Evolutionary conservation across 2,888 invertebrate species (phyloP).

Genomic region (Sisyra terminalis): DNA sequence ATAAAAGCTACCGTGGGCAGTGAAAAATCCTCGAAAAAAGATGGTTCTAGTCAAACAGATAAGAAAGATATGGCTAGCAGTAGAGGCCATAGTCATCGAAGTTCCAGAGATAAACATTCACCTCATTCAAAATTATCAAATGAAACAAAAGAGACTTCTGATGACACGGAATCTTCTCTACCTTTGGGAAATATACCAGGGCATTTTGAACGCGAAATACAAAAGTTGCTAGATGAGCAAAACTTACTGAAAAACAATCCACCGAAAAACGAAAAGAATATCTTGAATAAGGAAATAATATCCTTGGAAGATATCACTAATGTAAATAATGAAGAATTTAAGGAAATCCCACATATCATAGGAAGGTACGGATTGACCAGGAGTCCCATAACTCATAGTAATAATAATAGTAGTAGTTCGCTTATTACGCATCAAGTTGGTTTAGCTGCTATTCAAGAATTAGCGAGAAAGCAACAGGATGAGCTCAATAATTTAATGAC

Average conservation of each 20-base stretch:
- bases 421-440: constrained; percentile 47
- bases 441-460: constrained; percentile 59
- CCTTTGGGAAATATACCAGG: constrained; percentile 23
- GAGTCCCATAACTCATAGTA: constrained; percentile 24
- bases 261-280: constrained; percentile 40
- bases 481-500: constrained; percentile 22
- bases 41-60: constrained; percentile 48
- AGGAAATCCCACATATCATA: constrained; percentile 13
- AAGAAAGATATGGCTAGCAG: constrained; percentile 36
- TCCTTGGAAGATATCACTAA: constrained; percentile 27
- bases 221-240: constrained; percentile 59
- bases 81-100: constrained; percentile 22
- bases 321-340: constrained; percentile 17
- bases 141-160: constrained; percentile 32
- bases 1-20: constrained; percentile 34
- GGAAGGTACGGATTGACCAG: constrained; percentile 18
- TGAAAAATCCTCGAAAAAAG: constrained; percentile 39
- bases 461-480: constrained; percentile 43
- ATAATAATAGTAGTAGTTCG: constrained; percentile 40
- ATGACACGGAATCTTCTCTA: constrained; percentile 13
- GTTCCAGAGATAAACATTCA: constrained; percentile 27
- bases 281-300: constrained; percentile 41
- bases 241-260: constrained; percentile 43
- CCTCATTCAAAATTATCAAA: constrained; percentile 34
- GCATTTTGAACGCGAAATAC: constrained; percentile 66